Percentiles rank a stretch among this genome's conserved stretches.
Evolutionary conservation across 2,888 invertebrate genomes (phyloP).

Genomic region (Yponomeuta sedellus): DNA sequence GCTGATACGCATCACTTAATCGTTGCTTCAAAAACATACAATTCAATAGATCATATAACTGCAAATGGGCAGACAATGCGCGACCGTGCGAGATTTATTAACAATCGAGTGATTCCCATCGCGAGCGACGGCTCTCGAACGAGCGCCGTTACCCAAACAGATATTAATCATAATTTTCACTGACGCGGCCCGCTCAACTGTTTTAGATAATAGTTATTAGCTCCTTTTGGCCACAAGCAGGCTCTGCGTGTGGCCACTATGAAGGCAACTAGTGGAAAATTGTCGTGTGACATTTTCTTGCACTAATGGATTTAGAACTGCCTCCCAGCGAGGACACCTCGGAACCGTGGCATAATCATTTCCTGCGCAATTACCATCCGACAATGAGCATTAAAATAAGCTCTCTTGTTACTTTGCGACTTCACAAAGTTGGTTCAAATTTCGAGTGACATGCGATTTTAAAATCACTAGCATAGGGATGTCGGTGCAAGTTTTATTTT

Average conservation of each 20-base stretch:
- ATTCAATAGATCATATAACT: conserved; percentile 40
- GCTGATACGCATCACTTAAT: conserved; percentile 29
- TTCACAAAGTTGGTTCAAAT: conserved; percentile 10
- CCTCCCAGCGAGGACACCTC: conserved; percentile 51
- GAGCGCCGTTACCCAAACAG: conserved; percentile 68
- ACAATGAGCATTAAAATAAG: conserved; percentile 10
- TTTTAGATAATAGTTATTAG: conserved; percentile 72
- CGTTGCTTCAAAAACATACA: conserved; percentile 27
- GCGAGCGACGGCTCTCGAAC: conserved; percentile 28
- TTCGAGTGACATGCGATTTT: conserved; percentile 15
- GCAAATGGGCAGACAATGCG: conserved; percentile 28
- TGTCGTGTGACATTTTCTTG: conserved; percentile 62
- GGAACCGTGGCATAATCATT: conserved; percentile 67
- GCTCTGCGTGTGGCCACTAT: conserved; percentile 61
- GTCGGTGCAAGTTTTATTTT: background rate
- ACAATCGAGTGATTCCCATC: conserved; percentile 40
- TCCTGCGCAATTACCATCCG: conserved; percentile 41
- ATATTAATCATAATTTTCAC: conserved; percentile 77
- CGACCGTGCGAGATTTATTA: conserved; percentile 35
- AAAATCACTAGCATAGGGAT: background rate
- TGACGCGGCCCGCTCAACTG: conserved; percentile 61
- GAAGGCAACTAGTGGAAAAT: conserved; percentile 67
- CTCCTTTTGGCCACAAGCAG: conserved; percentile 55
- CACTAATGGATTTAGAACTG: conserved; percentile 72
- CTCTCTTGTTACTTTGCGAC: conserved; percentile 18